Evolutionary conservation across 2,797 vertebrate genomes (phyloP).

Genomic region (Hephaestus fuliginosus): DNA sequence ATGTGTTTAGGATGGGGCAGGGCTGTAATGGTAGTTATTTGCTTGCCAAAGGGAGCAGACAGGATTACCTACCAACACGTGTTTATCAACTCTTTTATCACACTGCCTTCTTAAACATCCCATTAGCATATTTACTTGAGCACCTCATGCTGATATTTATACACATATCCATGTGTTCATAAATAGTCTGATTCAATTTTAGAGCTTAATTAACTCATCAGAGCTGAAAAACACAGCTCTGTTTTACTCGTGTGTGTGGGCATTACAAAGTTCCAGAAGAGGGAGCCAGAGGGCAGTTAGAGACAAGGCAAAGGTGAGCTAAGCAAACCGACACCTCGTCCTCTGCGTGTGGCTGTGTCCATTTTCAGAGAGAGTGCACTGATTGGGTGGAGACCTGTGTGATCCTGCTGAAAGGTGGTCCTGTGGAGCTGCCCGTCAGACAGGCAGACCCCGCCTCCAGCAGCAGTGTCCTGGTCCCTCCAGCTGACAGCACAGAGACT

Average conservation of each 20-base stretch:
- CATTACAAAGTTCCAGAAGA: neutral
- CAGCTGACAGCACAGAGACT: constrained; percentile 34
- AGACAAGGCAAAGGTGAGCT: neutral
- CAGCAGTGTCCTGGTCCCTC: constrained; percentile 41
- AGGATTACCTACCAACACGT: neutral
- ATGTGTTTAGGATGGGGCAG: neutral
- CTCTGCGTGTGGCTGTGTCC: constrained; percentile 6
- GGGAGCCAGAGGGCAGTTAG: constrained; percentile 3
- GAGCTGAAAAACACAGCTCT: neutral
- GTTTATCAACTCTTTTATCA: neutral
- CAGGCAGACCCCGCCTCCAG: constrained; percentile 26
- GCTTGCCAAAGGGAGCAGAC: neutral
- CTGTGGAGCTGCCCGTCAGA: constrained; percentile 59
- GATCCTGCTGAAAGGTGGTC: constrained; percentile 83
- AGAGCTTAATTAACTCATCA: neutral
- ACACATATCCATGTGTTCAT: neutral
- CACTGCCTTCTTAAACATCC: neutral
- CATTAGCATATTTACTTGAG: neutral
- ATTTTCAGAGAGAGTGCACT: constrained; percentile 84
- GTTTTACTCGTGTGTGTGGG: neutral
- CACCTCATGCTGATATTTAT: neutral
- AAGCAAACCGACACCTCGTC: neutral
- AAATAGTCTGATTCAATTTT: neutral
- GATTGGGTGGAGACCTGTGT: constrained; percentile 87
- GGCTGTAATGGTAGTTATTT: neutral